Percentiles rank a stretch among this genome's conserved stretches.
phyloP scores from a whole-genome alignment of 2,888 invertebrate species.

The Volucella inflata region DNA sequence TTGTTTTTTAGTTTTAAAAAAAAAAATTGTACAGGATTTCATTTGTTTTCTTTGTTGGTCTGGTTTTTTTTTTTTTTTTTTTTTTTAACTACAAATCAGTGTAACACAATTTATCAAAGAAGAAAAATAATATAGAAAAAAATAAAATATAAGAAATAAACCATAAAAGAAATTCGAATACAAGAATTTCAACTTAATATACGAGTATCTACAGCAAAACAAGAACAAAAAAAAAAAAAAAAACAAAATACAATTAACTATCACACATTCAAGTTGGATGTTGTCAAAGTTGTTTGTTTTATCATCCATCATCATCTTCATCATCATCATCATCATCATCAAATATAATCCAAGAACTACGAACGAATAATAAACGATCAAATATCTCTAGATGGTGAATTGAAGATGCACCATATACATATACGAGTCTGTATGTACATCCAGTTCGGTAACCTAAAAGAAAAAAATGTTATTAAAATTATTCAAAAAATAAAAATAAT shows the following conservation, averaged over 20 bases:
- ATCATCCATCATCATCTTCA: slow-evolving; percentile 6
- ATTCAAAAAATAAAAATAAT: slow-evolving; percentile 49
- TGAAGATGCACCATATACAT: slow-evolving; percentile 36
- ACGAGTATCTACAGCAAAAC: slow-evolving; percentile 71
- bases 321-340: slow-evolving; percentile 61
- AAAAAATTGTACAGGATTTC: slow-evolving; percentile 70
- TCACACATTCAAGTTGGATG: slow-evolving; percentile 54
- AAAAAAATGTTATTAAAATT: slow-evolving; percentile 72
- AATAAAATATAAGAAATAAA: slow-evolving; percentile 43
- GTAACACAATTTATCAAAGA: slow-evolving; percentile 57
- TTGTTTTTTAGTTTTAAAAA: slow-evolving; percentile 31
- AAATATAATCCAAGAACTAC: slow-evolving; percentile 61
- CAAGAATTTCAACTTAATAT: slow-evolving; percentile 69
- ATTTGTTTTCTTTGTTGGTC: no score
- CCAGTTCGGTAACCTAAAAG: slow-evolving; percentile 77
- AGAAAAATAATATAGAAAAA: slow-evolving; percentile 50
- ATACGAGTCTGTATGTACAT: slow-evolving; percentile 45
- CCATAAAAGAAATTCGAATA: slow-evolving; percentile 51
- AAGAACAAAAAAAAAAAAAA: slow-evolving; percentile 51
- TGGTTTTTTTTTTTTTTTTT: no score
- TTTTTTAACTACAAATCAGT: slow-evolving; percentile 68
- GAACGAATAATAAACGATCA: slow-evolving; percentile 16
- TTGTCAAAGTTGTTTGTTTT: slow-evolving; percentile 32
- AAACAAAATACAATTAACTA: slow-evolving; percentile 63
- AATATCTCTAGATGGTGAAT: slow-evolving; percentile 45